phyloP scores from a whole-genome alignment of 2,797 vertebrate species.

The Chlorospingus flavigularis region DNA sequence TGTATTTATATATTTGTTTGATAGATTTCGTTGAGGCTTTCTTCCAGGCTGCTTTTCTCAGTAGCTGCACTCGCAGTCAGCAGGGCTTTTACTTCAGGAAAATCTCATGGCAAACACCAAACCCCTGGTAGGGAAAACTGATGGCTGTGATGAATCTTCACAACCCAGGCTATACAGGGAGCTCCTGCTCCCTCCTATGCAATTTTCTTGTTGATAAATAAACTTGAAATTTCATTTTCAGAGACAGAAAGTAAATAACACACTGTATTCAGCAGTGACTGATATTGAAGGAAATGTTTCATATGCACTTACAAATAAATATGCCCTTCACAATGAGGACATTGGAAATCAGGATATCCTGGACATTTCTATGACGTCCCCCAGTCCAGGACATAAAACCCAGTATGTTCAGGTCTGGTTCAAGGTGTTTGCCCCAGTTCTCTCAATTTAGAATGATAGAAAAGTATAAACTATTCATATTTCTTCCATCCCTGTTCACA shows the following conservation, averaged over 20 bases:
- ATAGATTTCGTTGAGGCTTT: not conserved
- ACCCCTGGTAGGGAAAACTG: not conserved
- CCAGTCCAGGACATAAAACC: not conserved
- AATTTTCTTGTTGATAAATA: not conserved
- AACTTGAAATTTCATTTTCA: not conserved
- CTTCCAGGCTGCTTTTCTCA: not conserved
- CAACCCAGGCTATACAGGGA: not conserved
- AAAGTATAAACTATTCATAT: not conserved
- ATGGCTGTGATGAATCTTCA: not conserved
- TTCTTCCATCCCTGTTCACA: not conserved
- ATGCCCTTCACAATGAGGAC: not conserved
- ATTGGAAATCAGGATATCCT: not conserved
- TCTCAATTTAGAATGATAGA: not conserved
- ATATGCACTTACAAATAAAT: not conserved
- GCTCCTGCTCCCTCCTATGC: not conserved
- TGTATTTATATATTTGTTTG: not conserved
- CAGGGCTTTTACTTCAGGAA: not conserved
- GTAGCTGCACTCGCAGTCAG: not conserved
- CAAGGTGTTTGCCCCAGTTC: not conserved
- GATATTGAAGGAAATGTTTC: not conserved
- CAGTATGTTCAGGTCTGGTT: not conserved
- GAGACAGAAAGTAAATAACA: not conserved
- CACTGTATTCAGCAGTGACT: not conserved
- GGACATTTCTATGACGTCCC: not conserved
- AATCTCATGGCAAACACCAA: not conserved